Base-by-base conservation (phyloP, 2,113 vertebrate species). In the Argyrosomus japonicus region DNA sequence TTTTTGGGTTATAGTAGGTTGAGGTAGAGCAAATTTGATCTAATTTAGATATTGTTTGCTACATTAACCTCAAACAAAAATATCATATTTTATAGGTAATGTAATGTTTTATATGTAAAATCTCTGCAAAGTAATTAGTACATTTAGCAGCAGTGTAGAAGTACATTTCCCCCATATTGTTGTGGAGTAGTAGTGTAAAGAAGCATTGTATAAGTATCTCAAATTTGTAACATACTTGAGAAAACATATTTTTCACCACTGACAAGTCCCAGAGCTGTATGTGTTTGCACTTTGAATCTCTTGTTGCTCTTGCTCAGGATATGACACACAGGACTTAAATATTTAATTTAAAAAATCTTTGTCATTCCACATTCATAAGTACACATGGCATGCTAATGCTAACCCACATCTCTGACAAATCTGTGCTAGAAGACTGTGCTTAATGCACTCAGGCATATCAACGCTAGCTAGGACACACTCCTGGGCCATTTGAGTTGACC, bases 281-380 rank as follows among this genome's bases (percentile, higher is more conserved):
- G 54, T 76, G 76, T 82, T 71, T 87, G 69, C 4, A 67, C 82
- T 86, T 70, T 60, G 77, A 79, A 84, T 56, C 78, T 74, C 4
- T 32, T 48, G 77, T 82, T n/a, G 9, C 75, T 75, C 70, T 85
- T 9, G 48, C 87, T 83, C 86, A 68, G 58, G 73, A 89, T 81
- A 76, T 43, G 64, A 68, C 87, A 69, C 90, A 48, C 51, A 72
- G 86, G 51, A 64, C 45, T 67, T 94, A 53, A 93, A 94, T 93
- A 93, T 93, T 94, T 93, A 36, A 94, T 93, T 36, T 60, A 6
- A 54, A 36, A 85, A 89, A 87, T 87, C 85, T 69, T 81, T 81
- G 85, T 89, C 84, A 75, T 92, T 92, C 85, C 50, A 32, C 83
- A 89, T 89, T 88, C 87, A 83, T 48, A 56, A 5, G 73, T 69